These are phyloP conservation scores for Rhamnusium bicolor DNA, from an alignment of 2,888 invertebrate genomes.

Conservation along the genomic window DNA sequence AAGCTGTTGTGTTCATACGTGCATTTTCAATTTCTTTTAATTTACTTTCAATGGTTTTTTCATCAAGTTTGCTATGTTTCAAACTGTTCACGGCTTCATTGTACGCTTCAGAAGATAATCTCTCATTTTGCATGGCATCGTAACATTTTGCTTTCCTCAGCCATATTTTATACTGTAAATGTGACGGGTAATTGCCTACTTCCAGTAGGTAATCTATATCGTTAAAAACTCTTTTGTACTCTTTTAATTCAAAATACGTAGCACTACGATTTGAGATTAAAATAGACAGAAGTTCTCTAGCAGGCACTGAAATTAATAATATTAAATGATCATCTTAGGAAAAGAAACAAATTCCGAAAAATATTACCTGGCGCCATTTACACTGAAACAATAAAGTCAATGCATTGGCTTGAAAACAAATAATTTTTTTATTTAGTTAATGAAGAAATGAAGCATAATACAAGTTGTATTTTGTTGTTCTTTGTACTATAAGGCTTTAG, in stretches of 20 bases:
- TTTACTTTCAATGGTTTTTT: conserved; percentile 67
- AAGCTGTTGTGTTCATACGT: conserved; percentile 68
- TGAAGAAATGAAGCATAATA: too few relatives aligned
- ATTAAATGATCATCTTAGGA: too few relatives aligned
- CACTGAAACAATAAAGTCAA: too few relatives aligned
- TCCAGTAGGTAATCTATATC: conserved; percentile 81
- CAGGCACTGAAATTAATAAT: conserved; percentile 72
- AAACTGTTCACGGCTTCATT: conserved; percentile 79
- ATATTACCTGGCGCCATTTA: too few relatives aligned
- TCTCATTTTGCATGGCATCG: conserved; percentile 78
- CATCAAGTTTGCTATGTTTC: conserved; percentile 78
- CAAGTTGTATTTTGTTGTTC: too few relatives aligned
- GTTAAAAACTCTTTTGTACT: conserved; percentile 78
- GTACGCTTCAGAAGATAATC: conserved; percentile 78
- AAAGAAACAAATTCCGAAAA: too few relatives aligned
- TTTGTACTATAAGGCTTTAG: too few relatives aligned
- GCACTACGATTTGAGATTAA: conserved; percentile 88
- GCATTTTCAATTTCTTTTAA: conserved; percentile 58
- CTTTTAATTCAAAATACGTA: conserved; percentile 81
- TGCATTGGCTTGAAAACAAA: too few relatives aligned
- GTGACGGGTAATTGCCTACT: conserved; percentile 78
- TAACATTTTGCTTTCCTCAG: conserved; percentile 83
- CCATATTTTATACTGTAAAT: conserved; percentile 83
- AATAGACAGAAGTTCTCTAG: conserved; percentile 75
- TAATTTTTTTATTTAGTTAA: too few relatives aligned